Evolutionary conservation across 2,888 invertebrate species (phyloP).

Genomic region (Caenorhabditis becei): DNA sequence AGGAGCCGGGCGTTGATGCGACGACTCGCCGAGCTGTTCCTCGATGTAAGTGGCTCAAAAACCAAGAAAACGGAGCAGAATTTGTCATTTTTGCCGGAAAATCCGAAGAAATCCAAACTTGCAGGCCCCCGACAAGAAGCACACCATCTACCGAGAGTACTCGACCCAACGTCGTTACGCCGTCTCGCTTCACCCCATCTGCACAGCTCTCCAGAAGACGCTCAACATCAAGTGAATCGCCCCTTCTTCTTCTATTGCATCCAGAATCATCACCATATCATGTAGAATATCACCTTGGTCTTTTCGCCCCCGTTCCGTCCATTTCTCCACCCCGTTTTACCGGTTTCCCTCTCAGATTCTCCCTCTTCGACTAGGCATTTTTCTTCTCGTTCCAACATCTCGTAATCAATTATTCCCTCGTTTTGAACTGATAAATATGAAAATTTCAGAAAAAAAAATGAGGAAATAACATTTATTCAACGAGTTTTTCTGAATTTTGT

Average conservation of each 20-base stretch:
- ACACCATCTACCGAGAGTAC: constrained; percentile 37
- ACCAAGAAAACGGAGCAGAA: no score
- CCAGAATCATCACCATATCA: background rate
- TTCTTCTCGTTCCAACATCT: no score
- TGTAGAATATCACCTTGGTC: background rate
- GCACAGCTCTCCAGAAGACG: no score
- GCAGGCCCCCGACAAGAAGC: constrained; percentile 29
- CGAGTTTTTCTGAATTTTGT: no score
- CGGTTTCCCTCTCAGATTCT: no score
- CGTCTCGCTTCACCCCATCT: constrained; percentile 12
- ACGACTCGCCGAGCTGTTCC: constrained; percentile 19
- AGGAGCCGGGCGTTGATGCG: constrained; percentile 24
- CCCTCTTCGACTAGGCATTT: no score
- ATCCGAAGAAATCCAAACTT: background rate
- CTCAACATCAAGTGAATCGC: no score
- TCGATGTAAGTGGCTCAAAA: no score
- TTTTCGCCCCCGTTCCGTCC: background rate
- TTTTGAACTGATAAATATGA: background rate
- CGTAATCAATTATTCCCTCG: no score
- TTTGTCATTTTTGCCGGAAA: background rate
- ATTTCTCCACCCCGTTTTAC: constrained; percentile 1
- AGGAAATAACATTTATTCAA: background rate
- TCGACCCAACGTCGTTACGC: constrained; percentile 4
- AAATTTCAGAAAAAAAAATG: background rate
- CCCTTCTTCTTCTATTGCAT: background rate